These are phyloP conservation scores for Proteles cristata DNA, from an alignment of 2,113 vertebrate species.

Conservation along the genomic window DNA sequence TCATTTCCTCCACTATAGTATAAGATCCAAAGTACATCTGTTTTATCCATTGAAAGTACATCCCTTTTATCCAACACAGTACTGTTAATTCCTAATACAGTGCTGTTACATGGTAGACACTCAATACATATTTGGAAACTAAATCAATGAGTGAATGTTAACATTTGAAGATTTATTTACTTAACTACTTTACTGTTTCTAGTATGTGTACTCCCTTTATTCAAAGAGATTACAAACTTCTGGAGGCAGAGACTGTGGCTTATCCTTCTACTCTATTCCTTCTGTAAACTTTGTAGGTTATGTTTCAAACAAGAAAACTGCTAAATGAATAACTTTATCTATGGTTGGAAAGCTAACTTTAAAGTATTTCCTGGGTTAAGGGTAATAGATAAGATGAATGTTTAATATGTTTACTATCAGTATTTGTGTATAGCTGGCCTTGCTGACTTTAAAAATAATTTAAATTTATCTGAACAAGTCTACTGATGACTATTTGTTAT, in stretches of 20 bases:
- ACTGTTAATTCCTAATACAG: neutral
- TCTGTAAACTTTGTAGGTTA: neutral
- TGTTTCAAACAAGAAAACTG: neutral
- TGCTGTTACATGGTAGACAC: neutral
- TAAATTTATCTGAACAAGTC: neutral
- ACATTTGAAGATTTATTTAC: neutral
- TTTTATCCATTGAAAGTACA: neutral
- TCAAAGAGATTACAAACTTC: neutral
- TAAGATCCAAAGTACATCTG: neutral
- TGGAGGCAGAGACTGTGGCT: neutral
- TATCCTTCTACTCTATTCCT: neutral
- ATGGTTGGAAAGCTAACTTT: neutral
- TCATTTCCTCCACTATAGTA: neutral
- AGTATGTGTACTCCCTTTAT: neutral
- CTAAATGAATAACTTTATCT: neutral
- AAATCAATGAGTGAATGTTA: neutral
- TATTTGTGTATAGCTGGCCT: neutral
- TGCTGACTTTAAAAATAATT: constrained; percentile 29
- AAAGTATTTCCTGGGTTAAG: neutral
- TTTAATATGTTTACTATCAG: neutral
- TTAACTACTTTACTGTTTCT: neutral
- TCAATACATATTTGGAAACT: neutral
- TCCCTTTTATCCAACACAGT: neutral
- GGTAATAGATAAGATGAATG: neutral
- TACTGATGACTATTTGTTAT: neutral